A percentile compares a stretch with the other conserved stretches of the same genome.
Evolutionary conservation across 1,140 invertebrate species (phyloP).

Genomic region (Xylocopa sonorina): DNA sequence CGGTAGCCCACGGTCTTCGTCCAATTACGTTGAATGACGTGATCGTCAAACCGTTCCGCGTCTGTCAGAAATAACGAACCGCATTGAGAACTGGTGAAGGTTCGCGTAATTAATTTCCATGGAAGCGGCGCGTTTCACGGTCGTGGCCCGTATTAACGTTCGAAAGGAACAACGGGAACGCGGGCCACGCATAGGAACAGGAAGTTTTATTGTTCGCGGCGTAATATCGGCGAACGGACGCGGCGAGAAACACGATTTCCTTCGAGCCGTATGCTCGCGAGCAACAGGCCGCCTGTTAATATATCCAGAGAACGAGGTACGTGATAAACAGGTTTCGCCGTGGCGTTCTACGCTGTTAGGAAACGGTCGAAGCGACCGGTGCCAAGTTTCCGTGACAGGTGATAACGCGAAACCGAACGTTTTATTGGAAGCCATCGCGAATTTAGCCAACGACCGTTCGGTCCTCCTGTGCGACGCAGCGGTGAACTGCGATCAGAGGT

Average conservation of each 20-base stretch:
- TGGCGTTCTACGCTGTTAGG: conserved; percentile 55
- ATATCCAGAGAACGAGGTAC: conserved; percentile 65
- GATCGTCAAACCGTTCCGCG: neutral
- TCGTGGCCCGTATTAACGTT: neutral
- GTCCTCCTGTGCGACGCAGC: neutral
- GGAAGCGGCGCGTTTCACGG: neutral
- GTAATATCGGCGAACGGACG: conserved; percentile 33
- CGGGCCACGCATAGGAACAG: conserved; percentile 10
- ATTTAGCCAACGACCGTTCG: conserved; percentile 1
- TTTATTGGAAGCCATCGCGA: conserved; percentile 47
- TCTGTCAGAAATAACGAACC: neutral
- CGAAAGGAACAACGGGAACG: neutral
- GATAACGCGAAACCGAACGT: conserved; percentile 62
- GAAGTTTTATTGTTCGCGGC: conserved; percentile 54
- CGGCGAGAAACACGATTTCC: conserved; percentile 59
- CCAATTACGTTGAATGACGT: neutral
- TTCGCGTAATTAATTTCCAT: conserved; percentile 15
- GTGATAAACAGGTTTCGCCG: conserved; percentile 65
- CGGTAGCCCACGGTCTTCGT: neutral
- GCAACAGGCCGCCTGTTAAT: conserved; percentile 64
- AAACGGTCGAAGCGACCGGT: conserved; percentile 62
- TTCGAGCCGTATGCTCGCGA: conserved; percentile 55
- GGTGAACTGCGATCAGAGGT: neutral
- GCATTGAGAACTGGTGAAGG: neutral
- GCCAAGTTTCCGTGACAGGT: conserved; percentile 63